phyloP scores from a whole-genome alignment of 2,113 vertebrate species.

The Corythornis madagascariensis region DNA sequence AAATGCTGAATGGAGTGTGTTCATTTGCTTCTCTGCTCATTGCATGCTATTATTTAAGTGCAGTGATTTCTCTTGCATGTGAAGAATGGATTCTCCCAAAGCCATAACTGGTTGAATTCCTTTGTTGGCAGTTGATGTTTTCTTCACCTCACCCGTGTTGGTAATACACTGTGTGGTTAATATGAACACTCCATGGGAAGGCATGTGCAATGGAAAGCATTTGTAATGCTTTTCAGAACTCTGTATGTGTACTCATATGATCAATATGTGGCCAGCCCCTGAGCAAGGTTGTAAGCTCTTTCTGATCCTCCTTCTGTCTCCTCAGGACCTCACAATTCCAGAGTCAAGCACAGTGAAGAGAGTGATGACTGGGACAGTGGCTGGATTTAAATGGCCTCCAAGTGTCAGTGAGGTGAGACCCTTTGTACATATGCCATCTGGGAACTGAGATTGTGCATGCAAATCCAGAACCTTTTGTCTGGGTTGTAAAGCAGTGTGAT shows the following conservation, averaged over 20 bases:
- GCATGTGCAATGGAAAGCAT: neutral
- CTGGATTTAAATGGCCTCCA: conserved; percentile 95
- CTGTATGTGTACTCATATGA: neutral
- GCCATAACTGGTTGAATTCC: neutral
- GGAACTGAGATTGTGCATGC: neutral
- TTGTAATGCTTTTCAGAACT: neutral
- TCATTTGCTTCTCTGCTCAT: neutral
- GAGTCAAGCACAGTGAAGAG: conserved; percentile 94
- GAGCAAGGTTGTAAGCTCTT: neutral
- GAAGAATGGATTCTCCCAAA: conserved; percentile 8
- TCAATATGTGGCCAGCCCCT: neutral
- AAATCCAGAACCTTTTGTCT: neutral
- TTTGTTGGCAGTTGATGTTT: neutral
- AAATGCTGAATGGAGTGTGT: neutral
- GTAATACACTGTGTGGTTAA: neutral
- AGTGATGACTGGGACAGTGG: conserved; percentile 89
- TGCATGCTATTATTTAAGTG: neutral
- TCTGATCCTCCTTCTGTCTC: conserved; percentile 70
- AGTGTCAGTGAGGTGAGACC: conserved; percentile 84
- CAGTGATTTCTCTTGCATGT: neutral
- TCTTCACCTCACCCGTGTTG: neutral
- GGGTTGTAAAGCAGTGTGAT: neutral
- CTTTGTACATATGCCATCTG: neutral
- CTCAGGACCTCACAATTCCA: conserved; percentile 92
- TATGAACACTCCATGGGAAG: neutral